phyloP scores from a whole-genome alignment of 2,888 invertebrate species.

The Halictus ligatus region DNA sequence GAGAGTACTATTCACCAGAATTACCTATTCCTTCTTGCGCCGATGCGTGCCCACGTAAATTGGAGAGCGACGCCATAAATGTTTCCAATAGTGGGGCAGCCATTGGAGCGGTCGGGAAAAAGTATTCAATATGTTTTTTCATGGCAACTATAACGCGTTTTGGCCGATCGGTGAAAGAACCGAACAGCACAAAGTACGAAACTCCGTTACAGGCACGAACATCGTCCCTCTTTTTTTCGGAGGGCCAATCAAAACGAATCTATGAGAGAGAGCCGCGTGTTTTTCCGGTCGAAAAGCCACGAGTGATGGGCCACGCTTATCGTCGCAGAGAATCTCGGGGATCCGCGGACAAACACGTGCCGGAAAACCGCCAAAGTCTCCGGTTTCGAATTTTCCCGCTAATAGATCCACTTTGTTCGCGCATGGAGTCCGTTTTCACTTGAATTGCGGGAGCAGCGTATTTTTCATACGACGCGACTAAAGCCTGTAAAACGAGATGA shows the following conservation, averaged over 20 bases:
- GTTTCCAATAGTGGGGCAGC: neutral
- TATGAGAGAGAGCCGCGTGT: neutral
- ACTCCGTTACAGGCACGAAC: neutral
- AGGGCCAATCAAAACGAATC: neutral
- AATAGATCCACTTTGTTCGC: constrained; percentile 4
- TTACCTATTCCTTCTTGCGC: neutral
- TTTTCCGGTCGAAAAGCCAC: neutral
- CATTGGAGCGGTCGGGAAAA: too few relatives aligned
- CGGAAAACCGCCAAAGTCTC: neutral
- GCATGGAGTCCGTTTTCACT: neutral
- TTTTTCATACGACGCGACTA: neutral
- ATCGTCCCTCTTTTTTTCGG: neutral
- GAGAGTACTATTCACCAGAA: neutral
- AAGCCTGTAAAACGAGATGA: neutral
- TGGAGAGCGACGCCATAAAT: neutral
- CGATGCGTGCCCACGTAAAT: neutral
- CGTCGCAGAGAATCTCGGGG: neutral
- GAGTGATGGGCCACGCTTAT: neutral
- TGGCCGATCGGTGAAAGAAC: neutral
- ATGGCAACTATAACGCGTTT: neutral
- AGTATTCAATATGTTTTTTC: neutral
- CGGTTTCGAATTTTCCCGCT: constrained; percentile 1
- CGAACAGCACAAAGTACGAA: neutral
- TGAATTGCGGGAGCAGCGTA: neutral
- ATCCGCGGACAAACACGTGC: neutral